A percentile compares a stretch with the other conserved stretches of the same genome.
These are phyloP conservation scores for Eulimnadia texana DNA, from an alignment of 1,140 invertebrate genomes.

Conservation along the genomic window DNA sequence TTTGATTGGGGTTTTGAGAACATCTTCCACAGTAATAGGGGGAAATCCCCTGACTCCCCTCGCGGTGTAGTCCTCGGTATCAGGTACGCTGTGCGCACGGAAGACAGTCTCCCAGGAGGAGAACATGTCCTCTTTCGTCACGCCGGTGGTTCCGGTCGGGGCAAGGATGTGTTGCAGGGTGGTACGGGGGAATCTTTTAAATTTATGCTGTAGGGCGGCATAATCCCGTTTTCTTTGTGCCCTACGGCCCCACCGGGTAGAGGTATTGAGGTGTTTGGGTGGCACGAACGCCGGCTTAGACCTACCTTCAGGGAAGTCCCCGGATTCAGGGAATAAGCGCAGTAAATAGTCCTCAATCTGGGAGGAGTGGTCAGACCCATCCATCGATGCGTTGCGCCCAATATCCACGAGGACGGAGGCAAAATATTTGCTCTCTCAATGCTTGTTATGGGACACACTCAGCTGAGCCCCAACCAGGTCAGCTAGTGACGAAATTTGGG, in stretches of 20 bases:
- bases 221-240: background rate
- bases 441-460: no score
- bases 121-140: background rate
- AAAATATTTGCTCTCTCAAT: no score
- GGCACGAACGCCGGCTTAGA: background rate
- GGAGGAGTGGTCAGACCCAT: no score
- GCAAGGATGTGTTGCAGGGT: background rate
- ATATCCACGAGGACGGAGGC: no score
- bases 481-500: no score
- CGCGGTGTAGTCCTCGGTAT: no score
- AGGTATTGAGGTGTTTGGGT: background rate
- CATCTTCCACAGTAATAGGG: background rate
- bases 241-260: background rate
- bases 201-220: background rate
- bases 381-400: no score
- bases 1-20: background rate
- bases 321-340: background rate
- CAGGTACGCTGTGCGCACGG: constrained; percentile 15
- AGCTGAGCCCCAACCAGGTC: no score
- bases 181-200: background rate
- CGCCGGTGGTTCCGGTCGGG: constrained; percentile 15
- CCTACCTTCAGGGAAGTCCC: background rate
- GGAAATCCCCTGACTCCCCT: background rate
- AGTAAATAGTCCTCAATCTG: background rate
- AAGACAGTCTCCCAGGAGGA: constrained; percentile 15